phyloP scores from a whole-genome alignment of 2,797 vertebrate genomes.

The Periparus ater region DNA sequence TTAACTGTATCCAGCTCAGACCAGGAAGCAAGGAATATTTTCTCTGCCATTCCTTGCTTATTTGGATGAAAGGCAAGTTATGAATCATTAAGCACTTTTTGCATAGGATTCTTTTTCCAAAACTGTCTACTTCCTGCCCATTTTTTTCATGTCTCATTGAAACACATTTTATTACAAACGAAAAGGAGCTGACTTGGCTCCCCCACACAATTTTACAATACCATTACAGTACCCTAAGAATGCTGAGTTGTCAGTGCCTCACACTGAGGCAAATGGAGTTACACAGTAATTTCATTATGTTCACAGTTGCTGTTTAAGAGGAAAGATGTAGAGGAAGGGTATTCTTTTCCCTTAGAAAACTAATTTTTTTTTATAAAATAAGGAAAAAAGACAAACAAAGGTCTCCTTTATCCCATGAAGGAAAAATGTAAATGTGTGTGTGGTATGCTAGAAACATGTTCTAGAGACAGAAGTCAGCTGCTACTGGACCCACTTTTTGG shows the following conservation, averaged over 20 bases:
- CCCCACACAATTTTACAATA: background rate
- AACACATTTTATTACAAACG: background rate
- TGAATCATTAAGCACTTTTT: background rate
- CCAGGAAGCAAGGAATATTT: background rate
- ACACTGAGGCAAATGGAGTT: background rate
- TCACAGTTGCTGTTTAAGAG: background rate
- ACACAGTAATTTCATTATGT: background rate
- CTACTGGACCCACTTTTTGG: background rate
- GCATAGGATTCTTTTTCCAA: background rate
- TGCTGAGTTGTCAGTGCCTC: background rate
- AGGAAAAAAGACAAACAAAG: accelerated
- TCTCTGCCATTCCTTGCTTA: background rate
- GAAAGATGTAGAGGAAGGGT: accelerated
- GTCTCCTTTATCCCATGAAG: background rate
- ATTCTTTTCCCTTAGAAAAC: background rate
- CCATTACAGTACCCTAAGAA: accelerated
- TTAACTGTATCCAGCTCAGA: background rate
- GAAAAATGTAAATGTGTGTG: background rate
- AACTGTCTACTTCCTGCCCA: background rate
- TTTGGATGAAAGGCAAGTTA: background rate
- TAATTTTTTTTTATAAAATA: background rate
- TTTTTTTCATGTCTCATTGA: background rate
- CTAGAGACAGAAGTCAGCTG: background rate
- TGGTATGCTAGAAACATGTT: background rate
- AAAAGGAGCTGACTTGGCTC: background rate